Percentiles rank a stretch among this genome's conserved stretches.
Evolutionary conservation across 2,888 invertebrate species (phyloP).

Genomic region (Tiliacea citrago): DNA sequence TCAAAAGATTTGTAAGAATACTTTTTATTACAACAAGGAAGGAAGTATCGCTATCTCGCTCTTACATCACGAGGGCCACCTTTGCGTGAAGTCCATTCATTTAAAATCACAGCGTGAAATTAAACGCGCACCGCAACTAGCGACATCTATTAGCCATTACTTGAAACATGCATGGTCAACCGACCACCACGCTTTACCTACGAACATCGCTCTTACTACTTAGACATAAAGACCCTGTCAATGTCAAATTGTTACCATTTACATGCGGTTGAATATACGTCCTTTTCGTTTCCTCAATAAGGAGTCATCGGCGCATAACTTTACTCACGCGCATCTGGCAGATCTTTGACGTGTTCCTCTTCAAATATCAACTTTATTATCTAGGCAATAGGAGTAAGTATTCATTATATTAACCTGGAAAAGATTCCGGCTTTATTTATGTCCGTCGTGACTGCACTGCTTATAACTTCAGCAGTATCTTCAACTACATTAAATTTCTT

Average conservation of each 20-base stretch:
- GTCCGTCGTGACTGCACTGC: constrained; percentile 86
- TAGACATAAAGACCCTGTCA: neutral
- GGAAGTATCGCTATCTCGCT: constrained; percentile 60
- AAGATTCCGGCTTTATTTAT: constrained; percentile 86
- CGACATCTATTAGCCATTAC: constrained; percentile 73
- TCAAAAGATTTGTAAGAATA: constrained; percentile 58
- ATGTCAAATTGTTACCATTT: neutral
- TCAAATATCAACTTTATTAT: constrained; percentile 67
- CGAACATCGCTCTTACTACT: constrained; percentile 3
- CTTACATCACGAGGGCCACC: constrained; percentile 62
- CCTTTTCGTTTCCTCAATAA: constrained; percentile 65
- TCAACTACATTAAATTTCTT: constrained; percentile 54
- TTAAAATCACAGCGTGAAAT: constrained; percentile 63
- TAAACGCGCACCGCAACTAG: constrained; percentile 70
- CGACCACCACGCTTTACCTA: neutral
- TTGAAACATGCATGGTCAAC: constrained; percentile 56
- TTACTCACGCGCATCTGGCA: constrained; percentile 83
- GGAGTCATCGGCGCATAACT: constrained; percentile 66
- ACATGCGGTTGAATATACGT: constrained; percentile 46
- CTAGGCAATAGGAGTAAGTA: constrained; percentile 63
- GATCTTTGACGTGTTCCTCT: constrained; percentile 58
- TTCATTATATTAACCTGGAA: constrained; percentile 64
- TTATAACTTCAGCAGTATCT: constrained; percentile 65
- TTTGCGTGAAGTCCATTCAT: constrained; percentile 67
- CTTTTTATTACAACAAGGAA: constrained; percentile 70